Evolutionary conservation across 1,140 invertebrate species (phyloP).

Genomic region (Drosophila watanabei): DNA sequence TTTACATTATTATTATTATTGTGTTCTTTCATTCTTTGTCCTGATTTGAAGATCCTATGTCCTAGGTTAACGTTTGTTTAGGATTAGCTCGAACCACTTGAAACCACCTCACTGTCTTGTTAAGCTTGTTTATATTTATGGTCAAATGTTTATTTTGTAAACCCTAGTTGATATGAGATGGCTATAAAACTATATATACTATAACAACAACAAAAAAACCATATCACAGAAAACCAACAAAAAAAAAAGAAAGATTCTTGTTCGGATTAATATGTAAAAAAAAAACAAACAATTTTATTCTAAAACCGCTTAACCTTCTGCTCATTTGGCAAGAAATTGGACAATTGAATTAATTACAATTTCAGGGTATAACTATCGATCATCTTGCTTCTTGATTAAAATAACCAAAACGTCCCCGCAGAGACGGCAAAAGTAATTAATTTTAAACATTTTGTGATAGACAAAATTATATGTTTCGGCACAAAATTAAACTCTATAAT

Average conservation of each 20-base stretch:
- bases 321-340: conserved; percentile 37
- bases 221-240: conserved; percentile 61
- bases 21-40: conserved; percentile 31
- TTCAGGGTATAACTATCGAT: conserved; percentile 25
- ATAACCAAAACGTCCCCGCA: conserved; percentile 54
- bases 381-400: conserved; percentile 30
- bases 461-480: conserved; percentile 80
- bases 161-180: conserved; percentile 31
- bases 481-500: conserved; percentile 46
- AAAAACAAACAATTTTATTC: conserved; percentile 12
- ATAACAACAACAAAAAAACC: conserved; percentile 23
- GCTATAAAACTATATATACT: conserved; percentile 14
- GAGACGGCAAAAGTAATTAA: conserved; percentile 66
- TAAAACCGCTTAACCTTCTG: conserved; percentile 38
- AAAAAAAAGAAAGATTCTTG: conserved; percentile 27
- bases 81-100: conserved; percentile 75
- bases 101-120: conserved; percentile 80
- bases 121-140: conserved; percentile 67
- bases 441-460: conserved; percentile 85
- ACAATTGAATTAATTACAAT: conserved; percentile 17
- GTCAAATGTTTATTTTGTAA: conserved; percentile 58
- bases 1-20: conserved; percentile 6
- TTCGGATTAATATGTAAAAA: conserved; percentile 28
- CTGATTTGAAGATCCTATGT: conserved; percentile 38
- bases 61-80: conserved; percentile 63